A percentile compares a stretch with the other conserved stretches of the same genome.
Evolutionary conservation across 2,888 invertebrate species (phyloP).

Genomic region (Toxonevra muliebris): DNA sequence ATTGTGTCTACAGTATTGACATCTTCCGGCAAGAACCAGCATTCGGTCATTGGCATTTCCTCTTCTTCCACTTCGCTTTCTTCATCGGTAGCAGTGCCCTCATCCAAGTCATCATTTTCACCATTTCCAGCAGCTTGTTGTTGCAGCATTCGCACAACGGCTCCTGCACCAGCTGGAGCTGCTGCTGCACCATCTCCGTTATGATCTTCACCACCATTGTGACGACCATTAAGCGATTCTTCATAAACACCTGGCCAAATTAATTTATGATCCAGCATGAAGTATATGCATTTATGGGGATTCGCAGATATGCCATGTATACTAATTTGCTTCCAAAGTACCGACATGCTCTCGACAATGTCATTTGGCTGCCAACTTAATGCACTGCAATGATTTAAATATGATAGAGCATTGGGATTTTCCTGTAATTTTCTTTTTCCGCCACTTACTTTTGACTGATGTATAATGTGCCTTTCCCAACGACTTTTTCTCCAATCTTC

Average conservation of each 20-base stretch:
- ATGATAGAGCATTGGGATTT: conserved; percentile 9
- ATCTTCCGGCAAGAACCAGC: conserved; percentile 77
- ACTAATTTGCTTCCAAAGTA: conserved; percentile 62
- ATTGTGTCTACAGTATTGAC: conserved; percentile 71
- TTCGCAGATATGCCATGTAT: conserved; percentile 61
- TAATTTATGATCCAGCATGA: conserved; percentile 61
- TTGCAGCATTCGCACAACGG: conserved; percentile 21
- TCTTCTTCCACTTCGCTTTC: conserved; percentile 64
- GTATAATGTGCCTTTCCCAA: conserved; percentile 60
- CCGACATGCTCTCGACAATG: conserved; percentile 58
- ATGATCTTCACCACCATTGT: conserved; percentile 40
- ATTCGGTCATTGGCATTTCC: conserved; percentile 69
- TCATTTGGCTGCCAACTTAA: conserved; percentile 60
- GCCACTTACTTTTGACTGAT: conserved; percentile 59
- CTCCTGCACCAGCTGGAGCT: conserved; percentile 33
- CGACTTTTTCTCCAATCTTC: conserved; percentile 55
- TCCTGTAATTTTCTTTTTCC: conserved; percentile 7
- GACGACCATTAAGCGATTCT: conserved; percentile 41
- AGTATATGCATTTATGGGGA: conserved; percentile 60
- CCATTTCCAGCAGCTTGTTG: conserved; percentile 44
- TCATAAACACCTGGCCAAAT: conserved; percentile 60
- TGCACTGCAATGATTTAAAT: conserved; percentile 46
- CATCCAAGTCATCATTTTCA: conserved; percentile 45
- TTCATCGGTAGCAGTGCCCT: conserved; percentile 54
- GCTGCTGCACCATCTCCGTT: conserved; percentile 40